These are phyloP conservation scores for Desoria tigrina DNA, from an alignment of 2,888 invertebrate species.

Conservation along the genomic window DNA sequence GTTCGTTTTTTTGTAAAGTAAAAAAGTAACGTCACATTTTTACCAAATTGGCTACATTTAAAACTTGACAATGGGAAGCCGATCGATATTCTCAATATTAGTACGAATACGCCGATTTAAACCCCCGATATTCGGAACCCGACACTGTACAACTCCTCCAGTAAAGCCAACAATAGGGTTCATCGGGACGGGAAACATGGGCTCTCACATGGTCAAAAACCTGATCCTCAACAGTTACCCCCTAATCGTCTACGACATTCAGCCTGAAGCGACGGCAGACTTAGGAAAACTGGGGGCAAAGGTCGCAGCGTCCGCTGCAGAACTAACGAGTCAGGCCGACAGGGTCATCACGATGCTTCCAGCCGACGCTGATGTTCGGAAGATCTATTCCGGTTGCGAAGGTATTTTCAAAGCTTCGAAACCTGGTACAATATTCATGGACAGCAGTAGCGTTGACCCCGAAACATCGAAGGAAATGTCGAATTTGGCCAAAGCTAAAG, in stretches of 20 bases:
- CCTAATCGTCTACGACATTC: constrained; percentile 42
- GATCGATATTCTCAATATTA: too few species aligned
- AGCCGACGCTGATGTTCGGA: constrained; percentile 81
- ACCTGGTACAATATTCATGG: constrained; percentile 77
- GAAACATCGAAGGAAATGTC: constrained; percentile 75
- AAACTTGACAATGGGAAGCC: too few species aligned
- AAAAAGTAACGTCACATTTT: too few species aligned
- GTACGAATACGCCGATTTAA: too few species aligned
- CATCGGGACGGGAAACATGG: constrained; percentile 97
- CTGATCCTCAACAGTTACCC: constrained; percentile 70
- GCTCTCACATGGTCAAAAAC: constrained; percentile 89
- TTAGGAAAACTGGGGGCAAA: constrained; percentile 71
- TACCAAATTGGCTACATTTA: too few species aligned
- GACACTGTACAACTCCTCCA: too few species aligned
- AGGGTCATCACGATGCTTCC: constrained; percentile 92
- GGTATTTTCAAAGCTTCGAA: constrained; percentile 66
- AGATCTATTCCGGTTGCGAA: constrained; percentile 68
- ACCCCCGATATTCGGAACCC: too few species aligned
- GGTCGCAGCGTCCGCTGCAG: constrained; percentile 70
- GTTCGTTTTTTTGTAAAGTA: too few species aligned
- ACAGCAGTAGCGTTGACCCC: constrained; percentile 95
- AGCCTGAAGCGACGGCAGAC: constrained; percentile 62
- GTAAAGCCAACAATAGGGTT: constrained; percentile 91
- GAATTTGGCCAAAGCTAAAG: constrained; percentile 66
- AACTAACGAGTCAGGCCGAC: constrained; percentile 74